Evolutionary conservation across 2,113 vertebrate species (phyloP).

Genomic region (Daboia siamensis): DNA sequence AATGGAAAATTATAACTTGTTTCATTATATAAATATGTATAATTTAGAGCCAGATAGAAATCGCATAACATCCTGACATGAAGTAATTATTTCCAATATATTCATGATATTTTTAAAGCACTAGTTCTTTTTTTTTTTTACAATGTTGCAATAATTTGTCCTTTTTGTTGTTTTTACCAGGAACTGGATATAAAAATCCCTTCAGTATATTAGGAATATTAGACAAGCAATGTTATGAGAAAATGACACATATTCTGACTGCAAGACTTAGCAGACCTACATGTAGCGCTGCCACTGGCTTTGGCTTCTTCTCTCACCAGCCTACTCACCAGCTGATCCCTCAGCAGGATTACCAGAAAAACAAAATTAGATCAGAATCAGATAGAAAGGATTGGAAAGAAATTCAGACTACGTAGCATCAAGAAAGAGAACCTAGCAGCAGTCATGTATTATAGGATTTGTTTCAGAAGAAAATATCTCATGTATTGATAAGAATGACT

Average conservation of each 20-base stretch:
- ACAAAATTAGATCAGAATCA: not conserved
- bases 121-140: not conserved
- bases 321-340: slow-evolving; percentile 26
- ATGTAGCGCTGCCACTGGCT: not conserved
- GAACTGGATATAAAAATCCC: not conserved
- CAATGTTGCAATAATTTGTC: not conserved
- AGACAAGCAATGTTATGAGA: not conserved
- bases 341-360: not conserved
- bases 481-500: not conserved
- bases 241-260: not conserved
- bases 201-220: not conserved
- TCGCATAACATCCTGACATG: not conserved
- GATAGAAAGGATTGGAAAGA: not conserved
- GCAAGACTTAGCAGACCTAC: slow-evolving; percentile 1
- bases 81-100: not conserved
- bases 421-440: not conserved
- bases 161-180: not conserved
- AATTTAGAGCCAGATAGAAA: not conserved
- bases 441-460: not conserved
- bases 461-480: not conserved
- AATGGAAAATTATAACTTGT: not conserved
- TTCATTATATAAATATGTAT: not conserved
- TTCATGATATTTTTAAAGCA: not conserved
- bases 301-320: slow-evolving; percentile 8
- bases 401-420: not conserved